Base-by-base conservation (phyloP, 2,797 vertebrate species). In the Setipinna tenuifilis region DNA sequence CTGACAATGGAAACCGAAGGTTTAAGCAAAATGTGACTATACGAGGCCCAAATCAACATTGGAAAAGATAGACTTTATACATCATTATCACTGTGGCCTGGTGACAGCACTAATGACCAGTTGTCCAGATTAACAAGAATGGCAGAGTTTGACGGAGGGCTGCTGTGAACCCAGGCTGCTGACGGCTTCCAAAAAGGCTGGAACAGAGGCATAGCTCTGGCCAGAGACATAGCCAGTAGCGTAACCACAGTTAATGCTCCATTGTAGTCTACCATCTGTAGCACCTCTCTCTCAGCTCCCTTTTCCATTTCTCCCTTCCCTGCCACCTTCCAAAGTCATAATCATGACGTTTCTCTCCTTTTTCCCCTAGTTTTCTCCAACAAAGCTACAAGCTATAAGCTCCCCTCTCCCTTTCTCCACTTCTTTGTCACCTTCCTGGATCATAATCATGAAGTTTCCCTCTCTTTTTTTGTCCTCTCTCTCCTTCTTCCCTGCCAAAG, bases 401-500 rank as follows among this genome's bases (percentile, higher is more conserved):
- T 10, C 46, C 46, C 4, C 46, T 48, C 46, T 48, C 4, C 46
- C 46, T 48, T 41, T 41, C 35, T 41, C 2, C 83, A n/a, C 35
- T 48, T 82, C 50, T 65, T n/a, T 28, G 0, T 54, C 50, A 10
- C 50, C 50, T 54, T 14, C 12, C 35, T 2, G 35, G 5, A 41
- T 41, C 35, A 41, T 41, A 41, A 41, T 41, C 35, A 41, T 41
- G 2, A 41, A 2, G 35, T 41, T 5, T 6, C n/a, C 48, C 11
- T 82, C 35, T 48, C 11, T 83, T n/a, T 81, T 54, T 14, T 14
- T 54, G 9, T 54, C 50, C 50, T 3, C 50, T 54, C 2, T 61
- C 58, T 31, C 17, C 31, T 19, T 44, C 35, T 21, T 21, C 35
- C 19, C 71, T 9, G 3, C 6, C 54, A 50, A 89, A 99, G 98